Base-by-base conservation (phyloP, 1,140 invertebrate species). In the Sipha flava region DNA sequence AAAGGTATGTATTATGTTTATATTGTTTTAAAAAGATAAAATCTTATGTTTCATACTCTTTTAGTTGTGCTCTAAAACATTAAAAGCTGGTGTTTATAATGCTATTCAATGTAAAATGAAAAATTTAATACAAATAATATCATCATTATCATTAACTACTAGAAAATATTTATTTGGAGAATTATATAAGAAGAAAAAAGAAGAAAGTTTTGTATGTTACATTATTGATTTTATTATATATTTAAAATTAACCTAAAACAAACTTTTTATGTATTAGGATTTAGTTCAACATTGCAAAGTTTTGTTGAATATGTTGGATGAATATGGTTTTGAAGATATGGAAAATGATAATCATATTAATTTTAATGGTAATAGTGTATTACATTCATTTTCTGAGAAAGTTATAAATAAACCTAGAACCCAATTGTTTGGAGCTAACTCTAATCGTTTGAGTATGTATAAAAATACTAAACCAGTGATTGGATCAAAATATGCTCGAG, bases 101-200 rank as follows among this genome's bases (percentile, higher is more conserved):
- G 49, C 72, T 18, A 40, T 77, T 10, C 72, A 77, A 57, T 37
- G 26, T 75, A 54, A 75, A 75, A 54, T 75, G 49, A 75, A 57
- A 34, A 52, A 23, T 7, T 54, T 75, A 5, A 57, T 75, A 7
- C 45, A 37, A 57, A 54, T 37, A 57, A 75, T 54, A 54, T 75
- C 72, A 16, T 14, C 29, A 57, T 18, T 75, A 75, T 75, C 72
- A 37, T 57, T 75, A 14, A 54, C 10, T 16, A 57, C 72, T 37
- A 31, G 72, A 16, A 75, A 75, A 57, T 75, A 54, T 40, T 18
- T 75, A 16, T 77, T 37, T 77, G 49, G 72, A 10, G 31, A 77
- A 34, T n/a, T 77, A 59, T 77, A 7, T 40, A 59, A 57, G 3
- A 40, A 57, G 16, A 77, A 59, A 43, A 57, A 40, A 12, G 26